Percentiles rank a stretch among this genome's conserved stretches.
Evolutionary conservation across 2,113 vertebrate species (phyloP).

Genomic region (Ptychochromis oligacanthus): DNA sequence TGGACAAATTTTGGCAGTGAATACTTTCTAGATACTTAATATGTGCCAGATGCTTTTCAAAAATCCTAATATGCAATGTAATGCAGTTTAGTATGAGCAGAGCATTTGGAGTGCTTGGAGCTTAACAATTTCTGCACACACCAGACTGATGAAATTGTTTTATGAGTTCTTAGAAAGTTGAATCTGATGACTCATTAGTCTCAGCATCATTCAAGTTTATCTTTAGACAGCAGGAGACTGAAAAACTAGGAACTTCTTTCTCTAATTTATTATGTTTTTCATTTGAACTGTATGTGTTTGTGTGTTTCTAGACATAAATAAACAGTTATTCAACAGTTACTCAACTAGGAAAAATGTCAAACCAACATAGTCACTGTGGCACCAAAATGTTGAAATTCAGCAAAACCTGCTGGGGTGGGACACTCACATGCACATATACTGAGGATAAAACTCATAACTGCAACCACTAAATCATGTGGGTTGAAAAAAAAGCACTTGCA

Average conservation of each 20-base stretch:
- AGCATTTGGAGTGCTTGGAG: not conserved
- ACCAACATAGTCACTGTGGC: not conserved
- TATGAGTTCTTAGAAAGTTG: not conserved
- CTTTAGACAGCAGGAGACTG: not conserved
- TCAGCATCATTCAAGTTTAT: not conserved
- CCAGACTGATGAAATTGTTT: not conserved
- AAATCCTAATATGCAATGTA: not conserved
- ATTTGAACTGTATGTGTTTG: not conserved
- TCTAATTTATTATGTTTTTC: not conserved
- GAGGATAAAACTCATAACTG: not conserved
- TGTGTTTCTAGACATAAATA: not conserved
- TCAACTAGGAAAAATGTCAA: not conserved
- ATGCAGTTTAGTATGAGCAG: not conserved
- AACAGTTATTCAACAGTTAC: not conserved
- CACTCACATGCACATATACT: not conserved
- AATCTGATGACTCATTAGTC: not conserved
- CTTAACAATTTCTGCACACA: too few relatives aligned
- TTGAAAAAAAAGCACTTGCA: not conserved
- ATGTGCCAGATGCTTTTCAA: not conserved
- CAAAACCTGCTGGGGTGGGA: conserved; percentile 1
- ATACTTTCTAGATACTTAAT: not conserved
- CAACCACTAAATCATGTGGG: not conserved
- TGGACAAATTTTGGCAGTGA: not conserved
- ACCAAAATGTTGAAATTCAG: not conserved
- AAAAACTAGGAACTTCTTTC: not conserved